A percentile compares a stretch with the other conserved stretches of the same genome.
phyloP scores from a whole-genome alignment of 2,113 vertebrate genomes.

The Aythya baeri region DNA sequence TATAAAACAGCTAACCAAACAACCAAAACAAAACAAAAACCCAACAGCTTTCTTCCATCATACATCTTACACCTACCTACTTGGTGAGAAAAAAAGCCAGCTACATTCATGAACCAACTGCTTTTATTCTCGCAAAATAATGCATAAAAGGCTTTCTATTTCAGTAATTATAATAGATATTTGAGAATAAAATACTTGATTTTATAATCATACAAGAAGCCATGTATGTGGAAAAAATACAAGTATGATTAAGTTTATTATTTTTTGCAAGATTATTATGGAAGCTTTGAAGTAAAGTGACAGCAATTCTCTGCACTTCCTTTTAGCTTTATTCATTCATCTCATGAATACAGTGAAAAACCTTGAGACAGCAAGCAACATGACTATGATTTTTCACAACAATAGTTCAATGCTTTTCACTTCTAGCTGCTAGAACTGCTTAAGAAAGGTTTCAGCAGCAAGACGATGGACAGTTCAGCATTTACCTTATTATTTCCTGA shows the following conservation, averaged over 20 bases:
- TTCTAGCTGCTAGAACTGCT: neutral
- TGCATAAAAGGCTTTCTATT: neutral
- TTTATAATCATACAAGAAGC: neutral
- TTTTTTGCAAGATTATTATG: neutral
- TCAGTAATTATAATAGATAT: neutral
- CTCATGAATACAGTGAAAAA: neutral
- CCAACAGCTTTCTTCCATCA: neutral
- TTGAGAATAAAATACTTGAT: neutral
- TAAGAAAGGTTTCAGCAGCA: neutral
- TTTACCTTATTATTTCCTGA: constrained; percentile 97
- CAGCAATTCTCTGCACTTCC: neutral
- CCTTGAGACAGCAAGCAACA: neutral
- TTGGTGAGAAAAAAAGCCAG: neutral
- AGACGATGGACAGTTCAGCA: neutral
- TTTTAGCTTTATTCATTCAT: neutral
- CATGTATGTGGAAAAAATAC: neutral
- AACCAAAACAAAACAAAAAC: neutral
- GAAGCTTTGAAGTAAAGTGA: neutral
- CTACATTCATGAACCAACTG: neutral
- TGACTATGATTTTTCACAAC: neutral
- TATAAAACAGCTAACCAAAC: neutral
- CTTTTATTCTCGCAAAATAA: neutral
- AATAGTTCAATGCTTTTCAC: neutral
- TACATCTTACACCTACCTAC: neutral
- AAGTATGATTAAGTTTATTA: neutral